A percentile compares a stretch with the other conserved stretches of the same genome.
Conservation (phyloP, 2,113 vertebrate species). For the Camarhynchus parvulus region DNA sequence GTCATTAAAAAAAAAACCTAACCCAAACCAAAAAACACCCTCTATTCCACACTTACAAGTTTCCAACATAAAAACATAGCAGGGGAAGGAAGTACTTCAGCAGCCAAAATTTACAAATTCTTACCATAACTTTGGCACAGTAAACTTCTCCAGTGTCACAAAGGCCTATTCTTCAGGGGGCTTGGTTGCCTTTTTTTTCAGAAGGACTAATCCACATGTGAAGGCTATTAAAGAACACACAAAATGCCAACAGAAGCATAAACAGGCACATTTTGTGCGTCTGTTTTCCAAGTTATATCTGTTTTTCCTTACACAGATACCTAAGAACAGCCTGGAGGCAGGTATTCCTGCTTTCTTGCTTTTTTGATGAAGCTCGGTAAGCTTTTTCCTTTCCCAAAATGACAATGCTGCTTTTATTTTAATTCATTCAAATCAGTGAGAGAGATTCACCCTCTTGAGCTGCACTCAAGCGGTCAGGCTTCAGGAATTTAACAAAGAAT, state of each 20-base stretch:
- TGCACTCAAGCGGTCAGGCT: neutral
- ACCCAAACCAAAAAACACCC: neutral
- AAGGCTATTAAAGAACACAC: slow-evolving; percentile 38
- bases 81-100: slow-evolving; percentile 63
- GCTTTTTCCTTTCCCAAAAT: neutral
- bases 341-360: neutral
- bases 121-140: slow-evolving; percentile 71
- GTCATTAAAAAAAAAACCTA: neutral
- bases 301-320: neutral
- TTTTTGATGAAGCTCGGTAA: neutral
- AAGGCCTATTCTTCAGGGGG: slow-evolving; percentile 62
- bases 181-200: slow-evolving; percentile 14
- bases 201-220: slow-evolving; percentile 46
- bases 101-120: slow-evolving; percentile 74
- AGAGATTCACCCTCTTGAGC: neutral
- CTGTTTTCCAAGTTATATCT: neutral
- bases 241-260: slow-evolving; percentile 24
- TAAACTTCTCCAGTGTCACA: slow-evolving; percentile 59
- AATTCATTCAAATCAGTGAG: neutral
- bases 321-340: neutral
- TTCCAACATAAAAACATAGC: slow-evolving; percentile 55
- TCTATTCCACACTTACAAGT: slow-evolving; percentile 11
- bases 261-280: neutral
- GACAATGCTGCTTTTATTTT: neutral
- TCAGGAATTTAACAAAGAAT: neutral